Conservation (phyloP, 2,113 vertebrate species). For the Arenaria interpres region DNA sequence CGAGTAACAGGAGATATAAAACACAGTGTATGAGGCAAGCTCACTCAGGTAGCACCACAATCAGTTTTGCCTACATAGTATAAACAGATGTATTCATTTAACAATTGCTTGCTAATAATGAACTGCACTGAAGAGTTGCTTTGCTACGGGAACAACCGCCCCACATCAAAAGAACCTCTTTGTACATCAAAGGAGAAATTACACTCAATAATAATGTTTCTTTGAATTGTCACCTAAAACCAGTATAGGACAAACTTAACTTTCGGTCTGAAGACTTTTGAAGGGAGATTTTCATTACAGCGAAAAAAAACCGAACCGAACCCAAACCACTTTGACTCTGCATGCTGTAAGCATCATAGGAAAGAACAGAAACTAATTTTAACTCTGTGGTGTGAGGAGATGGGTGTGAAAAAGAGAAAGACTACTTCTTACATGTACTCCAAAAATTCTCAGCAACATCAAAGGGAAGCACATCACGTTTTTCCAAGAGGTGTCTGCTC, state of each 20-base stretch:
- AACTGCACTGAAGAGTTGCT: not conserved
- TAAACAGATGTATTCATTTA: not conserved
- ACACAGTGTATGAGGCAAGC: not conserved
- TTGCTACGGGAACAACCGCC: conserved; percentile 1
- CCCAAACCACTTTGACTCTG: not conserved
- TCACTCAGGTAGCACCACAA: not conserved
- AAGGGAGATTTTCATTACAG: conserved; percentile 18
- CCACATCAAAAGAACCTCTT: conserved; percentile 58
- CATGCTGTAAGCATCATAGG: not conserved
- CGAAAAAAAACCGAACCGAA: not conserved
- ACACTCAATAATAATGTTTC: not conserved
- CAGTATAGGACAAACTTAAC: not conserved
- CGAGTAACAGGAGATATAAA: not conserved
- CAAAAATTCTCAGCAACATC: conserved; percentile 43
- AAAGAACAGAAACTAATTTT: conserved; percentile 38
- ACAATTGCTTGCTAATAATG: conserved; percentile 43
- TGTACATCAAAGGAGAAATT: conserved; percentile 59
- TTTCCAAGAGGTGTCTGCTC: conserved; percentile 49
- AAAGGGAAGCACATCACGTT: conserved; percentile 15
- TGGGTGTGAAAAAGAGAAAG: conserved; percentile 31
- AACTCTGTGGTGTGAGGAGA: not conserved
- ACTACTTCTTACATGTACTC: not conserved
- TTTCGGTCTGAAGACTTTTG: conserved; percentile 28
- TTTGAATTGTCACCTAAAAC: conserved; percentile 43
- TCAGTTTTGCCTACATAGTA: not conserved